These are phyloP conservation scores for Scolopax bukidnonensis DNA, from an alignment of 2,797 vertebrate genomes.

Conservation along the genomic window DNA sequence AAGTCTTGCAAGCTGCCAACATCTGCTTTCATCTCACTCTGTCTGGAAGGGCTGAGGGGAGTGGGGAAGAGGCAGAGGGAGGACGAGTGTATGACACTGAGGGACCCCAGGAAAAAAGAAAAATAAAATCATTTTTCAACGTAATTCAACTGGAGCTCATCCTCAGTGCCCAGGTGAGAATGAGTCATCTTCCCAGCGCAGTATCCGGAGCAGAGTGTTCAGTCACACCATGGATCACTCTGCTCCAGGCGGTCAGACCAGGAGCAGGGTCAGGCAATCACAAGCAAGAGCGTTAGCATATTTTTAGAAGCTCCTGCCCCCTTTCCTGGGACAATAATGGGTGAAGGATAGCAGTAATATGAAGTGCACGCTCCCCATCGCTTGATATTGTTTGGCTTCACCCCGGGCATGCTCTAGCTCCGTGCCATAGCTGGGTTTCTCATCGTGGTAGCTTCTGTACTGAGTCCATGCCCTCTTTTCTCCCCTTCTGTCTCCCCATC, in stretches of 20 bases:
- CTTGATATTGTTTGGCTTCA: background rate
- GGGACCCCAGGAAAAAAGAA: background rate
- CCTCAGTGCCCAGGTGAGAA: background rate
- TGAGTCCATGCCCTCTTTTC: background rate
- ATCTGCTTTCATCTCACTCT: background rate
- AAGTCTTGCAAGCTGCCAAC: background rate
- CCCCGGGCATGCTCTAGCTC: background rate
- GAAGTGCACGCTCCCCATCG: fast-evolving
- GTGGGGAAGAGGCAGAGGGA: background rate
- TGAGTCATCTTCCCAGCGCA: background rate
- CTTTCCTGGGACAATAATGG: background rate
- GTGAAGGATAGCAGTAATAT: background rate
- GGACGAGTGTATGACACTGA: background rate
- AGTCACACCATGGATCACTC: background rate
- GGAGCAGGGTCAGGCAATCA: background rate
- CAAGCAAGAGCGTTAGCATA: fast-evolving
- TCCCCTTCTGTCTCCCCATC: background rate
- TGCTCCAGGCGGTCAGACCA: background rate
- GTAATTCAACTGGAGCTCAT: background rate
- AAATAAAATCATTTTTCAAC: background rate
- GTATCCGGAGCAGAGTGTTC: background rate
- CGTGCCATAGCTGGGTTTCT: background rate
- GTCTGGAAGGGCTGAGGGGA: background rate
- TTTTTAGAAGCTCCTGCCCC: background rate
- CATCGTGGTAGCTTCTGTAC: fast-evolving